Conservation (phyloP, 2,888 invertebrate species). For the Drosophila fungiperda region DNA sequence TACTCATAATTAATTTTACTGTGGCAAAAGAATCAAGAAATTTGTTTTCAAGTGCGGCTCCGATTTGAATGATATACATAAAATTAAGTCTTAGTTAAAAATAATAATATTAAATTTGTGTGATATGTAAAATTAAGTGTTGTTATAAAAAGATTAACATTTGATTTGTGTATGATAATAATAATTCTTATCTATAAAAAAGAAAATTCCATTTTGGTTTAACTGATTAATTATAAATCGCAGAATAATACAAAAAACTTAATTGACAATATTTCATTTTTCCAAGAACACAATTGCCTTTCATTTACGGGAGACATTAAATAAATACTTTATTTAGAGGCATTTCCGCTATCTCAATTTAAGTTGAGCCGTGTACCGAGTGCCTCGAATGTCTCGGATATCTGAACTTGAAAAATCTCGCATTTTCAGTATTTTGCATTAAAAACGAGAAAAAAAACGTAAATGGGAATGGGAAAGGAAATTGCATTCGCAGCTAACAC, state of each 20-base stretch:
- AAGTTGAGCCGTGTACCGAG: not conserved
- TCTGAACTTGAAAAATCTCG: not conserved
- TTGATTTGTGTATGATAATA: not conserved
- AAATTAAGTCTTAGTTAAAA: not conserved
- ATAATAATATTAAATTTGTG: not conserved
- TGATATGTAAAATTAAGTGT: not conserved
- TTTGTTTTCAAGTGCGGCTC: no score
- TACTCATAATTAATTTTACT: no score
- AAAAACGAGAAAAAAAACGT: not conserved
- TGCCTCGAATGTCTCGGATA: not conserved
- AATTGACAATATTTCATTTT: not conserved
- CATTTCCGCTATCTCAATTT: not conserved
- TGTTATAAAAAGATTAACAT: not conserved
- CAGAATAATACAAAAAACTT: not conserved
- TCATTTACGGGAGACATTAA: not conserved
- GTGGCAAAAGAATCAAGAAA: no score
- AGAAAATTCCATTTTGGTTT: not conserved
- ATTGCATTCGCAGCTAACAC: constrained; percentile 62
- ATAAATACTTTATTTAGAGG: not conserved
- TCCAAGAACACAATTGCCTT: not conserved
- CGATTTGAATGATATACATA: no score
- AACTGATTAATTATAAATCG: not conserved
- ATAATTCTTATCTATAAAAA: not conserved
- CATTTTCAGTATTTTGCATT: constrained; percentile 25
- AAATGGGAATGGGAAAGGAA: constrained; percentile 55